Percentiles rank a stretch among this genome's conserved stretches.
These are phyloP conservation scores for Cavia aperea DNA, from an alignment of 2,113 vertebrate species.

Conservation along the genomic window DNA sequence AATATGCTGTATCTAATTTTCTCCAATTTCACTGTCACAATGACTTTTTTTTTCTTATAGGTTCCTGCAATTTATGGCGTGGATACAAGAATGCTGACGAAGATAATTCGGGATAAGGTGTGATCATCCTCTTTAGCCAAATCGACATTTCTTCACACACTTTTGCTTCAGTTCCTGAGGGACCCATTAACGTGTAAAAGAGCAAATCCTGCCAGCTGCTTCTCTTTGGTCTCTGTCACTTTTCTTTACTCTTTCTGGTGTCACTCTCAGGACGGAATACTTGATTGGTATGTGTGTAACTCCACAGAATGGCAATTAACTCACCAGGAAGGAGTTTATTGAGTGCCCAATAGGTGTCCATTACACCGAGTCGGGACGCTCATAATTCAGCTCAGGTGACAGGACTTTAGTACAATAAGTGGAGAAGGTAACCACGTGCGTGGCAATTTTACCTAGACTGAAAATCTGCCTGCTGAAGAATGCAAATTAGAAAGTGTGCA, in stretches of 20 bases:
- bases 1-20: slow-evolving; percentile 54
- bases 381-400: neutral
- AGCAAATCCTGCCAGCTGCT: neutral
- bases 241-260: slow-evolving; percentile 5
- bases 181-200: neutral
- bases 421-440: neutral
- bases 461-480: neutral
- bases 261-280: neutral
- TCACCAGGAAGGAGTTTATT: neutral
- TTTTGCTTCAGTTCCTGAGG: neutral
- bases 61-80: slow-evolving; percentile 93
- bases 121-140: slow-evolving; percentile 28
- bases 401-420: neutral
- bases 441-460: neutral
- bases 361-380: neutral
- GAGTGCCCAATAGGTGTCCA: neutral
- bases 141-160: neutral
- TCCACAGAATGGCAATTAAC: neutral
- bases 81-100: slow-evolving; percentile 95
- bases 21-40: slow-evolving; percentile 47
- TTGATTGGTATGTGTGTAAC: neutral
- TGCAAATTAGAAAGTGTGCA: neutral
- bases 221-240: neutral
- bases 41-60: slow-evolving; percentile 72
- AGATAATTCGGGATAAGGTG: slow-evolving; percentile 93